These are phyloP conservation scores for Labeo rohita DNA, from an alignment of 2,113 vertebrate species.

Conservation along the genomic window DNA sequence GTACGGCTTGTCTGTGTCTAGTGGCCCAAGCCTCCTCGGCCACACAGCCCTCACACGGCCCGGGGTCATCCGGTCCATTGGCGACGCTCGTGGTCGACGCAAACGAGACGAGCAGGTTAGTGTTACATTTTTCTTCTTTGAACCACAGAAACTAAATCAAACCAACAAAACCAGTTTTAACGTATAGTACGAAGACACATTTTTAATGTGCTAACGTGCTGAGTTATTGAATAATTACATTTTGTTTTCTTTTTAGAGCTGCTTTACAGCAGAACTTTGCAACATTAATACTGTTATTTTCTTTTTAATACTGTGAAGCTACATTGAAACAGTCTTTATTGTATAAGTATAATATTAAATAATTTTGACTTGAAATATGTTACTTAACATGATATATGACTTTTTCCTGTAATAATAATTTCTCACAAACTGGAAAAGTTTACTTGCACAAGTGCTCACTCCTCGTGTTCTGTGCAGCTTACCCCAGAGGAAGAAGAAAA, in stretches of 20 bases:
- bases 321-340: not conserved
- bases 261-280: not conserved
- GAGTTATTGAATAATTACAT: not conserved
- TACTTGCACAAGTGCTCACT: constrained; percentile 15
- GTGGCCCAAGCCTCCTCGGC: constrained; percentile 82
- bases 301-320: not conserved
- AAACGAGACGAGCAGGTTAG: constrained; percentile 95
- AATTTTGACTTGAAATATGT: not conserved
- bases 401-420: not conserved
- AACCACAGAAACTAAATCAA: not conserved
- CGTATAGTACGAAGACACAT: not conserved
- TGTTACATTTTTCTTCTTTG: not conserved
- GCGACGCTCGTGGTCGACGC: constrained; percentile 88
- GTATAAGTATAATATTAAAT: not conserved
- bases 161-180: not conserved
- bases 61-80: constrained; percentile 95
- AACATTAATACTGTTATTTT: not conserved
- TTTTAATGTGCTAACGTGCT: not conserved
- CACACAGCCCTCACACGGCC: constrained; percentile 90
- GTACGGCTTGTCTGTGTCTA: constrained; percentile 87
- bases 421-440: not conserved
- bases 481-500: constrained; percentile 99
- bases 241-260: not conserved
- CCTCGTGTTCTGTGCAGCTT: constrained; percentile 75
- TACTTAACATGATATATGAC: not conserved